Conservation (phyloP, 2,888 invertebrate genomes). For the Lepidochrysops patricia region DNA sequence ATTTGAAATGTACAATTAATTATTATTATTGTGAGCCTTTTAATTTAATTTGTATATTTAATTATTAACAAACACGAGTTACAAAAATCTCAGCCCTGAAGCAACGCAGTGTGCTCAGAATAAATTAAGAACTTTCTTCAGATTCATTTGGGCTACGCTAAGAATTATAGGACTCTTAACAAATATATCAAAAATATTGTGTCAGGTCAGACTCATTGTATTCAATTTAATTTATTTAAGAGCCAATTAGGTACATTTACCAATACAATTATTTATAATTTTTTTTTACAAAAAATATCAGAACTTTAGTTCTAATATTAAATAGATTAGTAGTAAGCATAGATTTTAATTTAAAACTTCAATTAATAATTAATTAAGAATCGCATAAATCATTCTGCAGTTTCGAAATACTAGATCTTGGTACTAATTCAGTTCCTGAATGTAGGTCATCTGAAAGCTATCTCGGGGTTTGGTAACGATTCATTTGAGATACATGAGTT, state of each 20-base stretch:
- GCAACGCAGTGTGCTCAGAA: neutral
- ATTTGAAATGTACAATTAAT: too few species aligned
- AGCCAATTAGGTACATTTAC: too few species aligned
- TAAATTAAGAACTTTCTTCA: neutral
- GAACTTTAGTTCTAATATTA: too few species aligned
- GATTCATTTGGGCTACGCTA: neutral
- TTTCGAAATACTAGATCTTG: slow-evolving; percentile 16
- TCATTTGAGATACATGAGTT: slow-evolving; percentile 21
- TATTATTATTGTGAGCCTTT: too few species aligned
- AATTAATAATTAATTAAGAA: neutral
- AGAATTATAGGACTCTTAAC: neutral
- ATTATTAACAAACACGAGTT: too few species aligned
- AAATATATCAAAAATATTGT: neutral
- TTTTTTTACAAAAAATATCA: too few species aligned
- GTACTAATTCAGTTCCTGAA: slow-evolving; percentile 21
- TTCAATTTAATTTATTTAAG: too few species aligned
- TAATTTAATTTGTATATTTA: too few species aligned
- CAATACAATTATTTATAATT: too few species aligned
- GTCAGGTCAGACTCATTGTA: too few species aligned
- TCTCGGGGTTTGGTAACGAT: slow-evolving; percentile 23
- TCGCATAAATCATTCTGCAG: neutral
- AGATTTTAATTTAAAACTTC: neutral
- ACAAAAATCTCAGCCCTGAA: neutral
- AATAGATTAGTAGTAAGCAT: too few species aligned
- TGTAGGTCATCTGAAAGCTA: slow-evolving; percentile 21